Conservation (phyloP, 2,797 vertebrate species). For the Salmo trutta region DNA sequence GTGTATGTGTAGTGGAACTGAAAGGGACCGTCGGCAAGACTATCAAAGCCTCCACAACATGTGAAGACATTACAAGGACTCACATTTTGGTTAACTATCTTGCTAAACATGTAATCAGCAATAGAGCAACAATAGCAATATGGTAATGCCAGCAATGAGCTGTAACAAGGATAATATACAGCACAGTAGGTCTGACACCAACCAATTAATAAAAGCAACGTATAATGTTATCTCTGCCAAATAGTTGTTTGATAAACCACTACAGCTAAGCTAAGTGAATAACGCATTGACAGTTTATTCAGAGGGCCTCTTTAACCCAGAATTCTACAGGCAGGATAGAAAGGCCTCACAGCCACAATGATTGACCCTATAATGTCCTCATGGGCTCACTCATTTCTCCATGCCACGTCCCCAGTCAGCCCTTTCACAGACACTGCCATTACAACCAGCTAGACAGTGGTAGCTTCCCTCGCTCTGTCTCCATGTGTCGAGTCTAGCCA, state of each 20-base stretch:
- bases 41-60: conserved; percentile 66
- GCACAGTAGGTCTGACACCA: background rate
- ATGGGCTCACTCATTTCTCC: conserved; percentile 35
- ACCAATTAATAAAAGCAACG: no score
- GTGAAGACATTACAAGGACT: conserved; percentile 30
- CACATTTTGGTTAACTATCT: conserved; percentile 51
- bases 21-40: conserved; percentile 59
- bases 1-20: conserved; percentile 46
- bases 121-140: background rate
- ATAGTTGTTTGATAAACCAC: background rate
- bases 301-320: background rate
- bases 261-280: background rate
- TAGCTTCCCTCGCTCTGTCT: background rate
- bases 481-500: background rate
- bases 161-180: background rate
- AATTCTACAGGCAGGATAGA: background rate
- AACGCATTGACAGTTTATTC: background rate
- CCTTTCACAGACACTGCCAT: conserved; percentile 21
- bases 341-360: background rate
- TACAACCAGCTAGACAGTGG: conserved; percentile 16
- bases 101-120: background rate
- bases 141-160: background rate
- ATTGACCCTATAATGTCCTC: no score
- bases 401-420: conserved; percentile 44
- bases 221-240: background rate